phyloP scores from a whole-genome alignment of 2,888 invertebrate species.

The Sicus ferrugineus region DNA sequence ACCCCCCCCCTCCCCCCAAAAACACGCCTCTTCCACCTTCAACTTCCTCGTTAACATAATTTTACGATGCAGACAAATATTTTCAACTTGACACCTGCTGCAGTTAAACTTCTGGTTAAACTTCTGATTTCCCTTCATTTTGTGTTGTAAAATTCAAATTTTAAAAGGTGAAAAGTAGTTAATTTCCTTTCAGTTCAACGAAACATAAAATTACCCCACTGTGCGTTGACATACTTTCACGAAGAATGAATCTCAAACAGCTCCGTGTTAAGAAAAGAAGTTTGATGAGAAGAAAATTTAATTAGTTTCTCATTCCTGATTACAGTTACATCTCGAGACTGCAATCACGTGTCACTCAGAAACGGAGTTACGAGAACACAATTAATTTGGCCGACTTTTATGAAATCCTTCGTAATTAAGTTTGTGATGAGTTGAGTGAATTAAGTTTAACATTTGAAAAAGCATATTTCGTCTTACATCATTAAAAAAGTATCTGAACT shows the following conservation, averaged over 20 bases:
- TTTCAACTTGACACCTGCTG: constrained; percentile 11
- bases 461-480: neutral
- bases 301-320: neutral
- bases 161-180: neutral
- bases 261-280: neutral
- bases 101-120: neutral
- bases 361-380: neutral
- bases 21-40: neutral
- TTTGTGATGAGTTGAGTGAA: too few relatives aligned
- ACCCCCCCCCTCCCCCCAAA: too few relatives aligned
- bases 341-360: neutral
- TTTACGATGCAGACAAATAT: neutral
- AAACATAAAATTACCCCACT: constrained; percentile 6
- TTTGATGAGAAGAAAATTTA: neutral
- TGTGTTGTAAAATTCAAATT: neutral
- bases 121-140: constrained; percentile 1
- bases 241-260: neutral
- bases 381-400: neutral
- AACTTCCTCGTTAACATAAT: neutral
- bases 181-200: neutral
- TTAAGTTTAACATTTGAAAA: neutral
- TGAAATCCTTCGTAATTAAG: neutral
- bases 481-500: neutral
- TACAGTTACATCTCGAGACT: neutral
- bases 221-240: constrained; percentile 5